Percentiles rank a stretch among this genome's conserved stretches.
These are phyloP conservation scores for Drosophila yooni DNA, from an alignment of 2,888 invertebrate species.

Conservation along the genomic window DNA sequence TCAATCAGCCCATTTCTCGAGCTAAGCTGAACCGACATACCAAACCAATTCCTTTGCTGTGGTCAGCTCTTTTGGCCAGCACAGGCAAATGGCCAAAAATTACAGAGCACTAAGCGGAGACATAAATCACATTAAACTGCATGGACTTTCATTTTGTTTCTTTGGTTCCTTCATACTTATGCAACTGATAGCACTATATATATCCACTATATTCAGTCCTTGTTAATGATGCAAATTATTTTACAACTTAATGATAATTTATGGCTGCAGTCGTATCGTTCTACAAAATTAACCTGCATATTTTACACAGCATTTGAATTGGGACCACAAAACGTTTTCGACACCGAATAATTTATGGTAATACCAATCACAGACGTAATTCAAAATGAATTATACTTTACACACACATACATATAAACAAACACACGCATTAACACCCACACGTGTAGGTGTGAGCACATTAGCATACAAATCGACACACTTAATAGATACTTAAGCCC, in stretches of 20 bases:
- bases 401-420: conserved; percentile 11
- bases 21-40: conserved; percentile 4
- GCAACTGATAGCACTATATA: conserved; percentile 20
- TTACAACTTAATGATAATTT: conserved; percentile 69
- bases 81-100: conserved; percentile 59
- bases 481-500: conserved; percentile 61
- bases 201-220: conserved; percentile 8
- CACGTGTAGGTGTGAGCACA: conserved; percentile 27
- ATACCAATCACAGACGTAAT: conserved; percentile 62
- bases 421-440: conserved; percentile 11
- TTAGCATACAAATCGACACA: conserved; percentile 56
- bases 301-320: conserved; percentile 64
- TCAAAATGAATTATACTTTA: conserved; percentile 53
- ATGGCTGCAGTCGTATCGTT: conserved; percentile 49
- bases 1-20: conserved; percentile 64
- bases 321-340: conserved; percentile 63
- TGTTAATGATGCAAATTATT: conserved; percentile 57
- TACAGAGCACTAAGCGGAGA: conserved; percentile 42
- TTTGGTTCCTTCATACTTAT: not conserved
- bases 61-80: conserved; percentile 45
- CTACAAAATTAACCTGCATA: conserved; percentile 60
- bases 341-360: conserved; percentile 69
- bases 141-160: conserved; percentile 1
- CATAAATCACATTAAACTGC: conserved; percentile 46
- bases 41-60: conserved; percentile 49